A percentile compares a stretch with the other conserved stretches of the same genome.
Evolutionary conservation across 2,888 invertebrate species (phyloP).

Genomic region (Tethea ocularis): DNA sequence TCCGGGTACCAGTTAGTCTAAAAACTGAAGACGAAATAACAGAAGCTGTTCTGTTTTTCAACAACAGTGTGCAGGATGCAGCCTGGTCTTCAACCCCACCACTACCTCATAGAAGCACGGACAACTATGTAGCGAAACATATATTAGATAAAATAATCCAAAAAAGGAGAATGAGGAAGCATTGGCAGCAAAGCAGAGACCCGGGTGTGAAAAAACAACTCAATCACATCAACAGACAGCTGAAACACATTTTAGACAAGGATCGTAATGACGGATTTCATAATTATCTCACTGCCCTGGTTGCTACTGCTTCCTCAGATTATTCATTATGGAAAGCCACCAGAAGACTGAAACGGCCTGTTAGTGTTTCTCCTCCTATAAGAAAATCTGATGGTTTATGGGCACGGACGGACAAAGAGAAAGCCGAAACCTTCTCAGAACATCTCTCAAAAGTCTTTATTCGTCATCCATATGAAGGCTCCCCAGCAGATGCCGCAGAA

Average conservation of each 20-base stretch:
- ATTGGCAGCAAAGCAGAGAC: not conserved
- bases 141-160: not conserved
- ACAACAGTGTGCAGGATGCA: slow-evolving; percentile 10
- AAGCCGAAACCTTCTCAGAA: slow-evolving; percentile 4
- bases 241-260: not conserved
- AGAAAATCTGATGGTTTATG: slow-evolving; percentile 3
- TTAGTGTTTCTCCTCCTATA: slow-evolving; percentile 10
- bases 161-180: not conserved
- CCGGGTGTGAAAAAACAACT: not conserved
- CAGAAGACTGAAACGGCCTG: slow-evolving; percentile 14
- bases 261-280: slow-evolving; percentile 11
- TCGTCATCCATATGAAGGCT: not conserved
- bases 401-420: slow-evolving; percentile 8
- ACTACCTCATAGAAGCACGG: not conserved
- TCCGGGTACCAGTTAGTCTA: slow-evolving; percentile 13
- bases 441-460: slow-evolving; percentile 1
- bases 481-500: not conserved
- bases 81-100: slow-evolving; percentile 9
- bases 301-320: slow-evolving; percentile 13
- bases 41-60: slow-evolving; percentile 11
- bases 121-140: not conserved
- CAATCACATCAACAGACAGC: slow-evolving; percentile 5
- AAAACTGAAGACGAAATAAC: slow-evolving; percentile 15
- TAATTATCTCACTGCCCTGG: slow-evolving; percentile 5
- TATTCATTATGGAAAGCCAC: slow-evolving; percentile 18